phyloP scores from a whole-genome alignment of 92 coral and sea anemone species.

The Heteractis magnifica region DNA sequence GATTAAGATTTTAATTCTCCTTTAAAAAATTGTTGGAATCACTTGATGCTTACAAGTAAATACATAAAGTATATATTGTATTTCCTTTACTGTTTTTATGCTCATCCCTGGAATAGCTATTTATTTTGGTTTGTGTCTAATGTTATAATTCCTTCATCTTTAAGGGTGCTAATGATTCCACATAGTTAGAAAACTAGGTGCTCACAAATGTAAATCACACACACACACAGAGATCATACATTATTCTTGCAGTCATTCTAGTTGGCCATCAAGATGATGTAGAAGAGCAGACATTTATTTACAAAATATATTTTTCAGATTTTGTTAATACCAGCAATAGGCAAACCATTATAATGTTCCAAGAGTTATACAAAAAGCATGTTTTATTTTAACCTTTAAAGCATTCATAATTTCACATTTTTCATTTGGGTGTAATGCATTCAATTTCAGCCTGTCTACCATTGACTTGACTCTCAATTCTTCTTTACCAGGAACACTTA shows the following conservation, averaged over 20 bases:
- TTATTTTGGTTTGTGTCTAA: neutral
- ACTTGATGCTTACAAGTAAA: neutral
- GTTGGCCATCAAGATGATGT: neutral
- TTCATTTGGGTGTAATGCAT: neutral
- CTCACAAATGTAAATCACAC: neutral
- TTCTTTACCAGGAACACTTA: neutral
- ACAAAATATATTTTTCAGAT: neutral
- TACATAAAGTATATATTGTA: neutral
- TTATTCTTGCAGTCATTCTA: neutral
- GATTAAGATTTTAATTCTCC: constrained; percentile 1
- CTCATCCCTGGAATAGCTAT: neutral
- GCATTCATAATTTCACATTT: neutral
- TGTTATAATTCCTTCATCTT: neutral
- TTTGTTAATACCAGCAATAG: too few relatives aligned
- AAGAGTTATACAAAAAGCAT: too few relatives aligned
- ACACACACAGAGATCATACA: neutral
- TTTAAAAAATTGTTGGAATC: neutral
- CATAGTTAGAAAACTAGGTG: neutral
- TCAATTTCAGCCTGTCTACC: neutral
- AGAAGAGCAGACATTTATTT: neutral
- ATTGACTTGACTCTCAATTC: neutral
- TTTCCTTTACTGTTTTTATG: neutral
- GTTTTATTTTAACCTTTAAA: too few relatives aligned
- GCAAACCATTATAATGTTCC: too few relatives aligned
- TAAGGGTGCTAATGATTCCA: neutral